phyloP scores from a whole-genome alignment of 2,113 vertebrate species.

The Alosa alosa region DNA sequence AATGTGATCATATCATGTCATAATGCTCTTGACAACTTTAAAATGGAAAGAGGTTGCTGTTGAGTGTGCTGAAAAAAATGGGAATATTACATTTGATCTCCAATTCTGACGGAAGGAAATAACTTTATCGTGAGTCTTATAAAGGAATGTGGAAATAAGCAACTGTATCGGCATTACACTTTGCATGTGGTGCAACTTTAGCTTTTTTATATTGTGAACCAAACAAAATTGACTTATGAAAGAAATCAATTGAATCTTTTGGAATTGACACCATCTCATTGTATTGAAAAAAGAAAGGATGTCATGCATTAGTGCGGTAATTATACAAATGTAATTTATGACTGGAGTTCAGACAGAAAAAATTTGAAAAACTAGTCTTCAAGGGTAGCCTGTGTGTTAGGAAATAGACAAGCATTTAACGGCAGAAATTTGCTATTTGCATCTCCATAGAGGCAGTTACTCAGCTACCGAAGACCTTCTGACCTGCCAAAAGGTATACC shows the following conservation, averaged over 20 bases:
- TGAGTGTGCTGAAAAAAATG: not conserved
- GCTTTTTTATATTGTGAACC: not conserved
- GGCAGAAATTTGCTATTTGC: not conserved
- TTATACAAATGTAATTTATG: not conserved
- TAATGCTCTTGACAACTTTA: too few species aligned
- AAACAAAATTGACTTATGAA: not conserved
- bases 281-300: not conserved
- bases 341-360: not conserved
- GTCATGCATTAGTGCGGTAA: not conserved
- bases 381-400: not conserved
- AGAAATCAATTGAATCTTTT: not conserved
- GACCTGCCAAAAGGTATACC: not conserved
- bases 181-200: not conserved
- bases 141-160: not conserved
- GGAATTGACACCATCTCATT: not conserved
- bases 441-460: not conserved
- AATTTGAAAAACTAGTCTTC: not conserved
- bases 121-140: not conserved
- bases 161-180: not conserved
- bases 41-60: not conserved
- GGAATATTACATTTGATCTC: not conserved
- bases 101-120: not conserved
- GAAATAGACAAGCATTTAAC: not conserved
- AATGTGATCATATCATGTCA: not conserved
- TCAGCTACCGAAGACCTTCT: not conserved